A percentile compares a stretch with the other conserved stretches of the same genome.
Conservation (phyloP, 92 coral and sea anemone genomes). For the Umimayanthus chanpuru region DNA sequence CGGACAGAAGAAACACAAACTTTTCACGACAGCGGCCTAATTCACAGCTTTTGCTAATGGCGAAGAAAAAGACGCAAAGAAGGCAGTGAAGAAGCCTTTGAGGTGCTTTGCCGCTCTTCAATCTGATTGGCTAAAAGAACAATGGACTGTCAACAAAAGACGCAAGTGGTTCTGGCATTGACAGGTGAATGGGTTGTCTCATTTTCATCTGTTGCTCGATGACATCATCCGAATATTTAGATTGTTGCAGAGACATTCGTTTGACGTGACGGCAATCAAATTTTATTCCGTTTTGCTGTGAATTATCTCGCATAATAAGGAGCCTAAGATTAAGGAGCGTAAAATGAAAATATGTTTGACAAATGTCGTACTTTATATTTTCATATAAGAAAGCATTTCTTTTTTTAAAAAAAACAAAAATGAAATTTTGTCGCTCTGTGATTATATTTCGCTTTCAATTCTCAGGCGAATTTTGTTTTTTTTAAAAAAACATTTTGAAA, state of each 20-base stretch:
- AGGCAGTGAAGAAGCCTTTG: conserved; percentile 33
- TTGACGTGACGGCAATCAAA: background rate
- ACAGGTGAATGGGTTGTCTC: conserved; percentile 39
- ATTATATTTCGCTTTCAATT: background rate
- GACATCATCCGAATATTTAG: conserved; percentile 40
- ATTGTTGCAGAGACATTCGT: background rate
- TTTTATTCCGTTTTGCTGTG: background rate
- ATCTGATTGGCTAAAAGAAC: conserved; percentile 33
- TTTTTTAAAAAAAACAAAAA: background rate
- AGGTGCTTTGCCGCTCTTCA: conserved; percentile 4
- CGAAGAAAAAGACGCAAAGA: conserved; percentile 46
- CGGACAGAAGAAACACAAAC: conserved; percentile 41
- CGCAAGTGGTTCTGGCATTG: conserved; percentile 12
- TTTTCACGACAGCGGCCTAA: conserved; percentile 43
- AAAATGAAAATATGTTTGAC: no score
- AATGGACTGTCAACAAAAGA: conserved; percentile 31
- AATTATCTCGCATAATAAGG: background rate
- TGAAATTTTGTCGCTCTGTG: background rate
- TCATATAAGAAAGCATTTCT: no score
- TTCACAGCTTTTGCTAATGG: conserved; percentile 48
- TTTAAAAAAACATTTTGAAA: background rate
- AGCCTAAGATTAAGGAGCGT: background rate
- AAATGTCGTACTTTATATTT: no score
- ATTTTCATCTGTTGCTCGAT: conserved; percentile 15
- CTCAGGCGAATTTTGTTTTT: background rate